Evolutionary conservation across 2,888 invertebrate genomes (phyloP), one percentile per base, ranked within the genome.

Genomic region (Cancer borealis): DNA sequence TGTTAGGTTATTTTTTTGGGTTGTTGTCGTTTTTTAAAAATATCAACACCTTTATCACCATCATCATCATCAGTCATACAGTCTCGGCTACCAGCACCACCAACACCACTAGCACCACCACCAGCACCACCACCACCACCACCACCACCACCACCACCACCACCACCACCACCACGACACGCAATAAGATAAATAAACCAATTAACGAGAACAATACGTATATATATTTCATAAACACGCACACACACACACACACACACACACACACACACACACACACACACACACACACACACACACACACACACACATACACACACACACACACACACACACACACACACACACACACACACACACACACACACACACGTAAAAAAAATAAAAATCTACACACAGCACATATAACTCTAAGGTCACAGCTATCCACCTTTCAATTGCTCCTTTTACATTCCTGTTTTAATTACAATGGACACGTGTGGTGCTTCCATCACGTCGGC

Each of bases 201-300:
- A 21, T 60, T 17, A 60, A 60, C 21, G 60, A 17, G 21, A 60
- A 21, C 21, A 21, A 60, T 21, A 60, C 60, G 60, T 60, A 10
- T 17, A 60, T 21, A 60, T 21, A 10, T 17, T 21, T 60, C 21
- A 73, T n/a, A 66, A 1, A 66, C 66, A 66, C 66, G n/a, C 66
- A 66, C 66, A 66, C 66, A 66, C 66, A 66, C n/a, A 66, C 66
- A 66, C 73, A 73, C 73, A 73, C 26, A 73, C 73, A 73, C 73
- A 73, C 73, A 73, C 26, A 73, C 73, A 73, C 73, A 73, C 73
- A 73, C 73, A 73, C 73, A 73, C 73, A 73, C 73, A 73, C 73
- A 73, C 73, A 73, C 73, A 73, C 73, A 73, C 73, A 73, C 73
- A 73, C 73, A 73, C 73, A 73, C 26, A 73, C 26, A 73, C 3